Evolutionary conservation across 2,888 invertebrate genomes (phyloP).

Genomic region (Pardosa pseudoannulata): DNA sequence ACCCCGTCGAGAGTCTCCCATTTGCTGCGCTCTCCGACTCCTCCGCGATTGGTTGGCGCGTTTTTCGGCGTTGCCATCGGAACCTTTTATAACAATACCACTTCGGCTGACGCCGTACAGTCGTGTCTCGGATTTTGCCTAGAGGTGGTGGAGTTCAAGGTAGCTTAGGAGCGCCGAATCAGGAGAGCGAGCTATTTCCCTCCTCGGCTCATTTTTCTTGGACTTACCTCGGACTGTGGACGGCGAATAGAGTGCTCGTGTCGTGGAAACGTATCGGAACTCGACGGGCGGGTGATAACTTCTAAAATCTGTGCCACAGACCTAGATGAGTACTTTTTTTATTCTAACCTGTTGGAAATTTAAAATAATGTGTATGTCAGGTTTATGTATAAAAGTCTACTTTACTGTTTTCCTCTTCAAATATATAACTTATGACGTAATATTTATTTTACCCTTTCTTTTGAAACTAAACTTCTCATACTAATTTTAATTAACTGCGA

Average conservation of each 20-base stretch:
- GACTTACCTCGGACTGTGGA: not conserved
- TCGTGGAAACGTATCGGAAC: no score
- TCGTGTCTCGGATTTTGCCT: constrained; percentile 35
- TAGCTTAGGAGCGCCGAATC: not conserved
- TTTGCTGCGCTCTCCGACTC: constrained; percentile 4
- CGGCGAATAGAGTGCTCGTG: not conserved
- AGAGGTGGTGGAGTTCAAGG: constrained; percentile 56
- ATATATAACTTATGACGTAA: no score
- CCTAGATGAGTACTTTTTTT: not conserved
- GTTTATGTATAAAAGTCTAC: no score
- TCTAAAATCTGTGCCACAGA: not conserved
- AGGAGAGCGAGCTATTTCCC: not conserved
- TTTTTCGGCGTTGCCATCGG: constrained; percentile 17
- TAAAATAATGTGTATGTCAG: no score
- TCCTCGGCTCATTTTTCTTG: not conserved
- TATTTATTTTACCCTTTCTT: no score
- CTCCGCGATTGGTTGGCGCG: constrained; percentile 35
- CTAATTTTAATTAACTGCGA: not conserved
- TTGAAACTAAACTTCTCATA: not conserved
- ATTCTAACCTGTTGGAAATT: no score
- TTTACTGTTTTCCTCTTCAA: no score
- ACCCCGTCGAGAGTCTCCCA: not conserved
- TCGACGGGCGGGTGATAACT: no score
- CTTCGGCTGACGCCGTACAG: constrained; percentile 45
- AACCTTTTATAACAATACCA: constrained; percentile 38